Percentiles rank a stretch among this genome's conserved stretches.
Evolutionary conservation across 2,888 invertebrate genomes (phyloP).

Genomic region (Campaea margaritaria): DNA sequence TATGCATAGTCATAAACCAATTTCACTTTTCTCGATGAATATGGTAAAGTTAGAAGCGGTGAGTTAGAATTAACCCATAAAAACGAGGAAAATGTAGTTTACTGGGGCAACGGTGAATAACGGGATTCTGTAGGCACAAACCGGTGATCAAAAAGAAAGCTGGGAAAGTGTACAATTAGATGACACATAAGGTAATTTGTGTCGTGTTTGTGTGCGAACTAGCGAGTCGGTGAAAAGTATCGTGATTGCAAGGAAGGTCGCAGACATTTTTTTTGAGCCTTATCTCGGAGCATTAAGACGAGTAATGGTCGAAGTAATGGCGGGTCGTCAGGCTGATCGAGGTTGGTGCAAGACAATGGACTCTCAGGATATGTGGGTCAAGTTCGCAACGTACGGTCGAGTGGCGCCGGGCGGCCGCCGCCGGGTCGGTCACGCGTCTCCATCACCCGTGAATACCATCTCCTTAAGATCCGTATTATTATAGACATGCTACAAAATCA

Average conservation of each 20-base stretch:
- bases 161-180: slow-evolving; percentile 78
- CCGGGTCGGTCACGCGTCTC: slow-evolving; percentile 58
- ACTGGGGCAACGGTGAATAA: slow-evolving; percentile 72
- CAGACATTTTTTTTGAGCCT: slow-evolving; percentile 46
- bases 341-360: slow-evolving; percentile 75
- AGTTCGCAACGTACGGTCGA: slow-evolving; percentile 65
- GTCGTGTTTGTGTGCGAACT: slow-evolving; percentile 44
- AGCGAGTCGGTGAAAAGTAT: slow-evolving; percentile 29
- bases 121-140: slow-evolving; percentile 68
- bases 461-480: background rate
- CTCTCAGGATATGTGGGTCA: slow-evolving; percentile 76
- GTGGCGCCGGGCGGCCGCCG: slow-evolving; percentile 45
- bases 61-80: slow-evolving; percentile 49
- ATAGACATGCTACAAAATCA: background rate
- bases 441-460: slow-evolving; percentile 26
- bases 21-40: slow-evolving; percentile 41
- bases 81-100: slow-evolving; percentile 67
- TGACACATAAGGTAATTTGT: slow-evolving; percentile 55
- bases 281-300: slow-evolving; percentile 50
- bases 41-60: slow-evolving; percentile 33
- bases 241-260: slow-evolving; percentile 45
- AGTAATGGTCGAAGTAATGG: slow-evolving; percentile 58
- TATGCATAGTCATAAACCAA: slow-evolving; percentile 44
- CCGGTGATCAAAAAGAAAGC: slow-evolving; percentile 75
- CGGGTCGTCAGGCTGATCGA: slow-evolving; percentile 62